A percentile compares a stretch with the other conserved stretches of the same genome.
phyloP scores from a whole-genome alignment of 2,113 vertebrate species.

The Ammodytes marinus region DNA sequence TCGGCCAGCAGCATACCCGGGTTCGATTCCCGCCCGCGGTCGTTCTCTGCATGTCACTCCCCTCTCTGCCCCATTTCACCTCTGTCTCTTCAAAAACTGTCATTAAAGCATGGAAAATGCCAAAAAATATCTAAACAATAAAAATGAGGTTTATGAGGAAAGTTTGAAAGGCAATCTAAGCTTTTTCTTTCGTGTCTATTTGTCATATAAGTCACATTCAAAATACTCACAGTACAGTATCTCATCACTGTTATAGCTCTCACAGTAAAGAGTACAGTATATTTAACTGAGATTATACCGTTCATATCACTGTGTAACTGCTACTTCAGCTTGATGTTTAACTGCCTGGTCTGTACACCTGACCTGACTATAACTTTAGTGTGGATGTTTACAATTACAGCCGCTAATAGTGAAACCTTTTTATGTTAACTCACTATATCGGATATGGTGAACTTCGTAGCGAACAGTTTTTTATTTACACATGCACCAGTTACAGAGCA shows the following conservation, averaged over 20 bases:
- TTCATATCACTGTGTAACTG: neutral
- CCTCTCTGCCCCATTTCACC: no score
- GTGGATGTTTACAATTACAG: neutral
- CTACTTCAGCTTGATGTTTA: neutral
- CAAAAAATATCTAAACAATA: no score
- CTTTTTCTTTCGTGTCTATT: neutral
- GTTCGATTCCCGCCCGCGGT: no score
- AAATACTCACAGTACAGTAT: neutral
- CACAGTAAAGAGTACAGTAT: neutral
- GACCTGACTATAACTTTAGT: neutral
- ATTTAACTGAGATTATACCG: neutral
- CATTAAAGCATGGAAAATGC: no score
- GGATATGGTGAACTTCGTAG: no score
- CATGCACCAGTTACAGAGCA: no score
- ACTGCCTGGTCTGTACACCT: neutral
- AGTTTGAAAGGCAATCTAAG: neutral
- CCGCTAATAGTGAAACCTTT: neutral
- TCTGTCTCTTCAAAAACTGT: no score
- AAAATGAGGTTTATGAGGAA: neutral
- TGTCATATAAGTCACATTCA: neutral
- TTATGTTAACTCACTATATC: no score
- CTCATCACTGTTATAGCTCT: neutral
- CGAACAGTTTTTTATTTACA: no score
- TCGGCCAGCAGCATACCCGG: no score
- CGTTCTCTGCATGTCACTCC: no score